Base-by-base conservation (phyloP, 2,113 vertebrate genomes). In the Vidua chalybeata region DNA sequence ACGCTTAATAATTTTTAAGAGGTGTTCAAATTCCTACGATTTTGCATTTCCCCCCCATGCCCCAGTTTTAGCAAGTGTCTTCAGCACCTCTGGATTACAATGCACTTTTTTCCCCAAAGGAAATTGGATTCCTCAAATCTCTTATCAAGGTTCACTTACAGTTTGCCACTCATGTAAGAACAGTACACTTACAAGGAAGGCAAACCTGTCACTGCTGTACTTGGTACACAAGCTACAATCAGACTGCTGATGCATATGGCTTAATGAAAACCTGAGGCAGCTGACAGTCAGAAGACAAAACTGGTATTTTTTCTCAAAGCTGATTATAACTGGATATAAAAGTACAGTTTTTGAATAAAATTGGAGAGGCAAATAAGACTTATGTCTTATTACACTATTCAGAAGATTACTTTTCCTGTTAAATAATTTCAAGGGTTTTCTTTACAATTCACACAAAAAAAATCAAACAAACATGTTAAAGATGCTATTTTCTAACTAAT, bases 1-100 rank as follows among this genome's bases (percentile, higher is more conserved):
- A 95, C 11, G 39, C 41, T 96, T 73, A 91, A 3, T 94, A 69
- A 96, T 39, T 88, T 96, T 96, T 94, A 96, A 95, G 87, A 97
- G 94, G 90, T 95, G 91, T 93, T 97, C 49, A 85, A 48, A 94
- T 94, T 93, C 66, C 85, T 93, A 77, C 46, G 51, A 92, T 56
- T 96, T 79, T 94, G 66, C 52, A 93, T 84, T 95, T 89, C 76
- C 2, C 31, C 4, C 3, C 4, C 20, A 35, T 45, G 23, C 15
- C 8, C 79, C 75, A 63, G 27, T 77, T 94, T 96, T 95, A 94
- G 76, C 31, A 55, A 90, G 56, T 76, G 77, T 85, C 58, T 95
- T 94, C 78, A 86, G 48, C 66, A 95, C 62, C 54, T 41, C 43
- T 89, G 83, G 56, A 67, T 95, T 95, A 66, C 71, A 83, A 89